These are phyloP conservation scores for Eidolon dupreanum DNA, from an alignment of 2,797 vertebrate genomes.

Conservation along the genomic window DNA sequence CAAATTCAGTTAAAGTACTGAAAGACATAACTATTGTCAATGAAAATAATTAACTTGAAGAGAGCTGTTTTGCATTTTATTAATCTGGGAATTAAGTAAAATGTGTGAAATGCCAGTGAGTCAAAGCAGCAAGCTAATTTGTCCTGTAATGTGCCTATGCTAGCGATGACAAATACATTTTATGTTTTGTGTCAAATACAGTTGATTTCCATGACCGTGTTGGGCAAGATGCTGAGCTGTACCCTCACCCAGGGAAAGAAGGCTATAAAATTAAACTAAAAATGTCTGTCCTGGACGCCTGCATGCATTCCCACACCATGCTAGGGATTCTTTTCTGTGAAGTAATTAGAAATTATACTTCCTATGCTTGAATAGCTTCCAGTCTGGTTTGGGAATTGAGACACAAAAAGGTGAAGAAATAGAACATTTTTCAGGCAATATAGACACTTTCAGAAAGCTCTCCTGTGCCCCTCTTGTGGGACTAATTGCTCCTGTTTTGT, in stretches of 20 bases:
- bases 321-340: not conserved
- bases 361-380: not conserved
- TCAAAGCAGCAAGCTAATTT: not conserved
- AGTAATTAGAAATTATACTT: conserved; percentile 1
- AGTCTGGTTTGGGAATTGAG: conserved; percentile 39
- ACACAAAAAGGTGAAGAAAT: conserved; percentile 27
- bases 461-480: not conserved
- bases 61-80: conserved; percentile 13
- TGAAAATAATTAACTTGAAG: not conserved
- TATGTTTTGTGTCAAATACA: not conserved
- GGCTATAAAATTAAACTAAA: not conserved
- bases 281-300: not conserved
- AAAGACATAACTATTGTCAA: not conserved
- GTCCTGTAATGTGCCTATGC: not conserved
- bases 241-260: not conserved
- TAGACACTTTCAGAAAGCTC: conserved; percentile 7
- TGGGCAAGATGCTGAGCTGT: not conserved
- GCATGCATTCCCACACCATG: not conserved
- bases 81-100: conserved; percentile 13
- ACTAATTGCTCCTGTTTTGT: conserved; percentile 62
- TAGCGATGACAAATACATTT: not conserved
- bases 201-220: not conserved
- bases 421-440: conserved; percentile 50
- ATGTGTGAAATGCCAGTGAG: not conserved
- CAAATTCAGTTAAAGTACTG: not conserved